Conservation (phyloP, 2,113 vertebrate genomes). For the Amphiprion percula region DNA sequence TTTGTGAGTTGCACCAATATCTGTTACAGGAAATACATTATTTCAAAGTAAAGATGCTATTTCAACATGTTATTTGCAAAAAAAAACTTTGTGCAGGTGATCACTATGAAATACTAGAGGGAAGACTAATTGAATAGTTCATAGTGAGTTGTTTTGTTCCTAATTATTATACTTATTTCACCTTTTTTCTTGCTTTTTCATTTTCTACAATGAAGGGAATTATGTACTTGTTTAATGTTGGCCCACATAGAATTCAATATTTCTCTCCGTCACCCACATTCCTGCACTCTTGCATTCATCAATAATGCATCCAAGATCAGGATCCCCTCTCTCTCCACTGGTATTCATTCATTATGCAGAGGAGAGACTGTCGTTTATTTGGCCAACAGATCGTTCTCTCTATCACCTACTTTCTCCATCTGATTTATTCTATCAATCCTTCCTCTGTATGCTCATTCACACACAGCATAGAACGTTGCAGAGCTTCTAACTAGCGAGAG, state of each 20-base stretch:
- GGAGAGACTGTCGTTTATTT: conserved; percentile 15
- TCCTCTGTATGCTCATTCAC: conserved; percentile 13
- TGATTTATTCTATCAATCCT: conserved; percentile 11
- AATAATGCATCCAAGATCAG: conserved; percentile 43
- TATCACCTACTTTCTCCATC: conserved; percentile 29
- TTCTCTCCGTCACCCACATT: conserved; percentile 30
- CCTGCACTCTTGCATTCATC: conserved; percentile 24
- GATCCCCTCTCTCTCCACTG: conserved; percentile 33
- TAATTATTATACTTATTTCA: background rate
- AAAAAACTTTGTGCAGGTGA: background rate
- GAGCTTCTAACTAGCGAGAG: conserved; percentile 48
- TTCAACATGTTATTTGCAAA: background rate
- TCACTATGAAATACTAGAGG: no score
- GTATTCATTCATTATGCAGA: conserved; percentile 42
- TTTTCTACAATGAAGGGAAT: background rate
- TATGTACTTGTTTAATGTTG: conserved; percentile 8
- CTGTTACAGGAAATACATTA: no score
- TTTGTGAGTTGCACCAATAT: no score
- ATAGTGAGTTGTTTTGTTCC: no score
- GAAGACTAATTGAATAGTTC: no score
- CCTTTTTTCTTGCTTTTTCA: background rate
- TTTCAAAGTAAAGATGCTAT: background rate
- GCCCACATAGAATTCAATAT: background rate
- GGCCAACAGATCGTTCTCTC: conserved; percentile 8
- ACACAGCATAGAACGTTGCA: conserved; percentile 41